Base-by-base conservation (phyloP, 2,888 invertebrate species). In the Volucella zonaria region DNA sequence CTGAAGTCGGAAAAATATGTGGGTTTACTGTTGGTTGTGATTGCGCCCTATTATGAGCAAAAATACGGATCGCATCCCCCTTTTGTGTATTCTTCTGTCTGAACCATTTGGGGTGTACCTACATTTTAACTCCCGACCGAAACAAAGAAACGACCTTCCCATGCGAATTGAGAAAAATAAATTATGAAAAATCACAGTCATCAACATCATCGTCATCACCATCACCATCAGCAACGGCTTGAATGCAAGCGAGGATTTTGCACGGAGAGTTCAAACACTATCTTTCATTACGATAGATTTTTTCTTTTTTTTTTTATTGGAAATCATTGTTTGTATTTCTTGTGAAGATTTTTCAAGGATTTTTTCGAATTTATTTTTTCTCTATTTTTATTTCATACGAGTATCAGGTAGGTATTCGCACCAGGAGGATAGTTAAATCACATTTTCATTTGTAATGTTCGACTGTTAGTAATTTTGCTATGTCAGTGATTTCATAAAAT, bases 151-250 rank as follows among this genome's bases (percentile, higher is more conserved):
- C 59, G 14, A 40, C 68, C 54, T 56, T 58, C 40, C 59, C 45
- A 59, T 12, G 11, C 11, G 11, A 12, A 12, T 12, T 43, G 12
- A 71, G 61, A 49, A 54, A 79, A 71, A 80, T 83, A 80, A 75
- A 70, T 79, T 80, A 83, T 83, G 75, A 83, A 75, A 79, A 80
- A 83, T 71, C 79, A 61, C 67, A 79, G 59, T 76, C 76, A 70
- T 68, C 78, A 71, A 52, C 73, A 70, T 52, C 59, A 54, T 49
- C 58, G 59, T 71, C 70, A 54, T 54, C 68, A 62, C 38, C 23
- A 62, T 45, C 64, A 62, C 38, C 31, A 62, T 45, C 64, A 62
- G 42, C 45, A 15, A 42, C 3, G 23, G 52, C 15, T 8, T 62
- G 23, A 40, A 45, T 52, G 45, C 14, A 51, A 45, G 40, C 3